Percentiles rank a stretch among this genome's conserved stretches.
These are phyloP conservation scores for Linnaemya vulpina DNA, from an alignment of 2,888 invertebrate species.

Conservation along the genomic window DNA sequence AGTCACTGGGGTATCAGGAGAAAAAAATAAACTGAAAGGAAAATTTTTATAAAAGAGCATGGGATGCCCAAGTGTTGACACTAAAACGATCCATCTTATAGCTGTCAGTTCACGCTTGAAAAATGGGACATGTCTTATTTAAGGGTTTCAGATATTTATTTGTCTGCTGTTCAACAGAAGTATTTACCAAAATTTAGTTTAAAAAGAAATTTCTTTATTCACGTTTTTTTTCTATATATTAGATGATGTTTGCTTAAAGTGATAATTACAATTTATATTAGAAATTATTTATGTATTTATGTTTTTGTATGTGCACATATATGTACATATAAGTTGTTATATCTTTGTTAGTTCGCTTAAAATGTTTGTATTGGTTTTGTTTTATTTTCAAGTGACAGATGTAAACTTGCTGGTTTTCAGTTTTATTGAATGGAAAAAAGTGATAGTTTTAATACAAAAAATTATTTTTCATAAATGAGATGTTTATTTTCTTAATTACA, in stretches of 20 bases:
- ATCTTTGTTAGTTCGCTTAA: too few species aligned
- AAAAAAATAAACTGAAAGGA: not conserved
- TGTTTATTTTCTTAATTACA: too few species aligned
- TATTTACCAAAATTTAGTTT: slow-evolving; percentile 4
- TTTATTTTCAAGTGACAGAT: too few species aligned
- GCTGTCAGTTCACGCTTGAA: slow-evolving; percentile 75
- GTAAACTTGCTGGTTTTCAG: too few species aligned
- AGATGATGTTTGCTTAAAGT: slow-evolving; percentile 36
- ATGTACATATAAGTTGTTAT: too few species aligned
- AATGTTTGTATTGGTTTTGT: too few species aligned
- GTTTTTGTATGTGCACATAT: too few species aligned
- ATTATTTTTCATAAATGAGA: too few species aligned
- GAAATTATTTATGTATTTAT: slow-evolving; percentile 29
- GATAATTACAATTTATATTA: slow-evolving; percentile 37
- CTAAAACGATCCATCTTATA: slow-evolving; percentile 77
- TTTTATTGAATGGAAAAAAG: too few species aligned
- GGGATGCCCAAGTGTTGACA: slow-evolving; percentile 72
- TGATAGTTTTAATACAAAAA: too few species aligned
- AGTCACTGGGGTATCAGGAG: not conserved
- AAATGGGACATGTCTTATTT: slow-evolving; percentile 52
- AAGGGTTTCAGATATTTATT: slow-evolving; percentile 26
- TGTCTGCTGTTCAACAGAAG: slow-evolving; percentile 5
- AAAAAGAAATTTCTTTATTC: slow-evolving; percentile 13
- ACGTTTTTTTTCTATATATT: slow-evolving; percentile 30
- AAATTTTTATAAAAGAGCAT: slow-evolving; percentile 37